Conservation (phyloP, 1,140 invertebrate genomes). For the Caenorhabditis tropicalis region DNA sequence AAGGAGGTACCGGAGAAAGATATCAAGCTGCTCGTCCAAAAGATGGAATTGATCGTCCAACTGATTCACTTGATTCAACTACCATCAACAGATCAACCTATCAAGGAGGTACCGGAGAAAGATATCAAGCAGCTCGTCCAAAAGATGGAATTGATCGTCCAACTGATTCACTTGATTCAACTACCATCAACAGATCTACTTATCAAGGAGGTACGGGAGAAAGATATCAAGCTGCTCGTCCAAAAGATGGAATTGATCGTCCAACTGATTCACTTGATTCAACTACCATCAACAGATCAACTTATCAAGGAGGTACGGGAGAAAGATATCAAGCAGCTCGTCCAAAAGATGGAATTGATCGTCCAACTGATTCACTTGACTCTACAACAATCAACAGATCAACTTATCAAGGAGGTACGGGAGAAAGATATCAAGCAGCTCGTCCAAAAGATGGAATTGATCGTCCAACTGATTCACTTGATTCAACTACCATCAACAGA, state of each 20-base stretch:
- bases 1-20: slow-evolving; percentile 13
- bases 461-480: slow-evolving; percentile 3
- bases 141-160: slow-evolving; percentile 12
- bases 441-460: neutral
- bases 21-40: neutral
- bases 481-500: neutral
- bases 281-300: neutral
- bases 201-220: slow-evolving; percentile 17
- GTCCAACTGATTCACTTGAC: neutral
- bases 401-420: slow-evolving; percentile 12
- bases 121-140: neutral
- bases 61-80: neutral
- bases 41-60: neutral
- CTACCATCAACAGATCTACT: neutral
- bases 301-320: slow-evolving; percentile 18
- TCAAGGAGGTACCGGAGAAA: slow-evolving; percentile 23
- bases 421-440: neutral
- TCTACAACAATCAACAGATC: neutral
- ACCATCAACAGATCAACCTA: slow-evolving; percentile 6
- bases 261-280: neutral
- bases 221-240: neutral
- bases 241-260: neutral
- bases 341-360: neutral
- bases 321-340: neutral
- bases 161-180: neutral